Base-by-base conservation (phyloP, 2,888 invertebrate genomes). In the Melieria omissa region DNA sequence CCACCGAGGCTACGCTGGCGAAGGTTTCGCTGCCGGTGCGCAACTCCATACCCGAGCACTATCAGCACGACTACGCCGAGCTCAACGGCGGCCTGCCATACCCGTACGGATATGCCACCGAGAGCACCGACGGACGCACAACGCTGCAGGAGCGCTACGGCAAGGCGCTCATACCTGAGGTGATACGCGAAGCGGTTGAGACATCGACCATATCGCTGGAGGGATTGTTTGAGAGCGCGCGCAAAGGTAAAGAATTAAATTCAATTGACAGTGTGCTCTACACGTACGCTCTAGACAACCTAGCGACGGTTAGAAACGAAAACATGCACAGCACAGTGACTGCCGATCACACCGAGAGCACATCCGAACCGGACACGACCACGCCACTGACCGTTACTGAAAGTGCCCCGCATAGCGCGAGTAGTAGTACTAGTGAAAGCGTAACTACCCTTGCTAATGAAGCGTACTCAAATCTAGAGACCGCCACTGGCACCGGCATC, bases 151-250 rank as follows among this genome's bases (percentile, higher is more conserved):
- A 81, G 16, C 84, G 84, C 16, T 78, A 70, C 46, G 84, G 82
- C 5, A 85, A 85, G 66, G 78, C 83, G 0, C 71, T 84, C 12
- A 67, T 85, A n/a, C 86, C 87, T 0, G 85, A 87, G 65, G 84
- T 84, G 0, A 78, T 87, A 65, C 80, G 83, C 41, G 83, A 84
- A 46, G 84, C 87, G 0, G 81, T 88, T 8, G 90, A 92, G 83
- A 89, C 91, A 1, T 92, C 92, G 0, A 93, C 92, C 1, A 89
- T 93, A 75, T 87, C 93, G 10, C 84, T 93, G 75, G 91, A 93
- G 86, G 91, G 89, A 3, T 85, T 93, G 8, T 93, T 93, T 79
- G 90, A 90, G 82, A 89, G 89, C 46, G 76, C 81, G 1, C 81
- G 70, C 87, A 90, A 81, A 87, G 86, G 82, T 14, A 86, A 86